Conservation (phyloP, 2,797 vertebrate species). For the Macropodus opercularis region DNA sequence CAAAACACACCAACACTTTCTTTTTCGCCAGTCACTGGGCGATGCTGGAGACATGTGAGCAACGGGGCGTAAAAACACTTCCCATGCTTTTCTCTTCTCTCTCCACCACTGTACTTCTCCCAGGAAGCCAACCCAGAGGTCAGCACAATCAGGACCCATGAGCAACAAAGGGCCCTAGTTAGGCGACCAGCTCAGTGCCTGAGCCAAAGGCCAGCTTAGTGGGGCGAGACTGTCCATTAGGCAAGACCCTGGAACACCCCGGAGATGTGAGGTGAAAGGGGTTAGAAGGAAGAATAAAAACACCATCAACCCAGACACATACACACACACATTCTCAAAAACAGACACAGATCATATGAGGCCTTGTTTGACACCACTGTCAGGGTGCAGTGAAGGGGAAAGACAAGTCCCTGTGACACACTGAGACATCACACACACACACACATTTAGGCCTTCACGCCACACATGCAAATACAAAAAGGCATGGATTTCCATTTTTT, state of each 20-base stretch:
- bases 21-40: constrained; percentile 45
- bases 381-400: constrained; percentile 82
- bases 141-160: constrained; percentile 81
- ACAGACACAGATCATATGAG: constrained; percentile 77
- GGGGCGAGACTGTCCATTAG: constrained; percentile 80
- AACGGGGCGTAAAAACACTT: constrained; percentile 71
- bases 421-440: constrained; percentile 53
- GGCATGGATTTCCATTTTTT: constrained; percentile 43
- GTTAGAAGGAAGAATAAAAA: constrained; percentile 72
- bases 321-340: constrained; percentile 67
- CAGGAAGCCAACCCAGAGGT: constrained; percentile 76
- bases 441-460: constrained; percentile 32
- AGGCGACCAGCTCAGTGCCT: constrained; percentile 74
- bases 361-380: constrained; percentile 82
- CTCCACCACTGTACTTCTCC: constrained; percentile 61
- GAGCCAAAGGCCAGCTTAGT: constrained; percentile 80
- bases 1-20: constrained; percentile 51
- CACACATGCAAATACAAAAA: constrained; percentile 32
- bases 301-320: constrained; percentile 70
- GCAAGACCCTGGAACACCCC: constrained; percentile 75
- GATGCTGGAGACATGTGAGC: constrained; percentile 65
- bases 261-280: constrained; percentile 68
- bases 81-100: constrained; percentile 51
- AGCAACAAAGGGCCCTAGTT: constrained; percentile 79
- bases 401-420: constrained; percentile 75